These are phyloP conservation scores for Kryptolebias ocellatus DNA, from an alignment of 2,797 vertebrate species.

Conservation along the genomic window DNA sequence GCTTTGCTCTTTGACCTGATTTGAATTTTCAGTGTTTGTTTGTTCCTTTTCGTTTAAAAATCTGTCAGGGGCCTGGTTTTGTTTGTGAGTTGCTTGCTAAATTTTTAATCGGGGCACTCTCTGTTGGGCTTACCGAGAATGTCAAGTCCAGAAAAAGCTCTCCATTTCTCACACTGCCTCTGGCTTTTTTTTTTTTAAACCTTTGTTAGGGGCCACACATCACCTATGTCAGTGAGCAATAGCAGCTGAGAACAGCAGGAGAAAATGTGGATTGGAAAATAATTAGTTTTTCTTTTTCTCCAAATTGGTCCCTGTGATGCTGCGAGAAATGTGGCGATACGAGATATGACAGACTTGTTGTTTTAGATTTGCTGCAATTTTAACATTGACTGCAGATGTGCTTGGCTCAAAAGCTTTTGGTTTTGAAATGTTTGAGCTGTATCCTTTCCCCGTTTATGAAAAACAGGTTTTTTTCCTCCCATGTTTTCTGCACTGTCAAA, in stretches of 20 bases:
- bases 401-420: constrained; percentile 1
- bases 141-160: constrained; percentile 56
- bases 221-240: constrained; percentile 23
- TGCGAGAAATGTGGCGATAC: constrained; percentile 6
- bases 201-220: constrained; percentile 31
- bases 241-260: constrained; percentile 14
- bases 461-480: constrained; percentile 2
- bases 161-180: constrained; percentile 35
- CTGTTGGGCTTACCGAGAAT: constrained; percentile 52
- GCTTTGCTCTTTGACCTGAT: constrained; percentile 61
- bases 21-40: constrained; percentile 58
- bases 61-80: constrained; percentile 64
- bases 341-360: constrained; percentile 3
- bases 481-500: constrained; percentile 2
- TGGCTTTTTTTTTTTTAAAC: constrained; percentile 18
- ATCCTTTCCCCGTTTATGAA: constrained; percentile 2
- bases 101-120: constrained; percentile 69
- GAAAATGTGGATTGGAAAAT: constrained; percentile 29
- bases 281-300: constrained; percentile 11
- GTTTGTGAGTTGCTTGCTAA: constrained; percentile 66
- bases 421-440: constrained; percentile 16
- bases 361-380: not conserved
- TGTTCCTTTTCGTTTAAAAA: constrained; percentile 69
- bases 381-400: not conserved
- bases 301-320: constrained; percentile 11